phyloP scores from a whole-genome alignment of 2,113 vertebrate genomes.

The Ammodytes marinus region DNA sequence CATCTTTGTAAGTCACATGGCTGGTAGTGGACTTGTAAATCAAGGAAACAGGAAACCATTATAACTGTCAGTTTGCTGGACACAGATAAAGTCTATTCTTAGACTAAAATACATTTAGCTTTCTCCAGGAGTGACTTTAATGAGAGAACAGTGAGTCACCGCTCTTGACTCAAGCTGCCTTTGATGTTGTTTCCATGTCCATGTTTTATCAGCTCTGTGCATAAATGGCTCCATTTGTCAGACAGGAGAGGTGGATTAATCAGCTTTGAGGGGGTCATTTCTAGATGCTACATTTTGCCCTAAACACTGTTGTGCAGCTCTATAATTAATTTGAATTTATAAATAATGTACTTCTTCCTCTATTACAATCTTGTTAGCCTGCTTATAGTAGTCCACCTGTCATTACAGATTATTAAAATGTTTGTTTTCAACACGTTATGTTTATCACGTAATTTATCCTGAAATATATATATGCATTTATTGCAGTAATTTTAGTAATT shows the following conservation, averaged over 20 bases:
- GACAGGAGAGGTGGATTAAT: not conserved
- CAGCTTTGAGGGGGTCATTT: not conserved
- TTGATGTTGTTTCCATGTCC: slow-evolving; percentile 6
- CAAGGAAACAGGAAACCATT: not conserved
- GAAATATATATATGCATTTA: not conserved
- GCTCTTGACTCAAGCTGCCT: not conserved
- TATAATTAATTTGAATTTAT: no score
- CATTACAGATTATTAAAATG: not conserved
- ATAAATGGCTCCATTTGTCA: not conserved
- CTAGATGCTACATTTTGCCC: not conserved
- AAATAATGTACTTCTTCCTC: no score
- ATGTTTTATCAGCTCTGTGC: slow-evolving; percentile 30
- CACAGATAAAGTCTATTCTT: not conserved
- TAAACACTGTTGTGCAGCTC: not conserved
- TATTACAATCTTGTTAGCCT: no score
- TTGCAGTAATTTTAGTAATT: not conserved
- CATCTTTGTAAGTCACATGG: slow-evolving; percentile 90
- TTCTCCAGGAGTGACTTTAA: not conserved
- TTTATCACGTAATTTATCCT: no score
- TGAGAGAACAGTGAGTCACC: slow-evolving; percentile 28
- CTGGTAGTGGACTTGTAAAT: not conserved
- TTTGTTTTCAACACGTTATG: not conserved
- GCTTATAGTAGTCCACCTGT: no score
- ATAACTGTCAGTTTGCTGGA: slow-evolving; percentile 11
- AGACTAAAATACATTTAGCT: not conserved